These are phyloP conservation scores for Tachysurus vachellii DNA, from an alignment of 2,113 vertebrate species.

Conservation along the genomic window DNA sequence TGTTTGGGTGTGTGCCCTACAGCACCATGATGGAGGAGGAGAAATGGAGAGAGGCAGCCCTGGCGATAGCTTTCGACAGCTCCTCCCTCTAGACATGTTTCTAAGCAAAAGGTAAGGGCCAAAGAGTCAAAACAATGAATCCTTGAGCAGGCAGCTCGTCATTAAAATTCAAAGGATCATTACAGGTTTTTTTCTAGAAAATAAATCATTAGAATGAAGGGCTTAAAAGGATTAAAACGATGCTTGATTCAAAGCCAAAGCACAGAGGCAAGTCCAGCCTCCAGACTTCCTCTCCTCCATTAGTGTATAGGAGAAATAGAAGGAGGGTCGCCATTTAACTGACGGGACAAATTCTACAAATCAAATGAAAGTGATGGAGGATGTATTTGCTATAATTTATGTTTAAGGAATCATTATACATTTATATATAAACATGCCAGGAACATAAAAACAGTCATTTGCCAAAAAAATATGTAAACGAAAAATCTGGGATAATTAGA, in stretches of 20 bases:
- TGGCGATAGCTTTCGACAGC: conserved; percentile 82
- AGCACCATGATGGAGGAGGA: conserved; percentile 78
- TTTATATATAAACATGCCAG: not conserved
- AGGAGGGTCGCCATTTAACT: not conserved
- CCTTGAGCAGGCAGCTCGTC: conserved; percentile 82
- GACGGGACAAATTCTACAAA: conserved; percentile 20
- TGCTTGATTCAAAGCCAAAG: conserved; percentile 83
- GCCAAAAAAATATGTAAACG: not conserved
- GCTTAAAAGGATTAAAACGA: conserved; percentile 90
- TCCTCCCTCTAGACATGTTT: conserved; percentile 84
- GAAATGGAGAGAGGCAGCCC: conserved; percentile 78
- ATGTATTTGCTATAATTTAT: not conserved
- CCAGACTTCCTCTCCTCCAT: conserved; percentile 70
- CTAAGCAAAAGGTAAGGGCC: conserved; percentile 86
- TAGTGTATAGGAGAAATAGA: conserved; percentile 26
- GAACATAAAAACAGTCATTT: not conserved
- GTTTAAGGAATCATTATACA: too few relatives aligned
- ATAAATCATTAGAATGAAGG: conserved; percentile 93
- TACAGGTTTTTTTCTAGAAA: conserved; percentile 71
- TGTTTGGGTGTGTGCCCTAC: conserved; percentile 3
- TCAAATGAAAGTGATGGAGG: not conserved
- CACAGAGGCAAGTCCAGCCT: conserved; percentile 78
- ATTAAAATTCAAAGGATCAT: conserved; percentile 93
- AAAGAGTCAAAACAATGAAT: conserved; percentile 94
- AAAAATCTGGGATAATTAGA: not conserved